Evolutionary conservation across 2,797 vertebrate species (phyloP).

Genomic region (Peromyscus attwateri): DNA sequence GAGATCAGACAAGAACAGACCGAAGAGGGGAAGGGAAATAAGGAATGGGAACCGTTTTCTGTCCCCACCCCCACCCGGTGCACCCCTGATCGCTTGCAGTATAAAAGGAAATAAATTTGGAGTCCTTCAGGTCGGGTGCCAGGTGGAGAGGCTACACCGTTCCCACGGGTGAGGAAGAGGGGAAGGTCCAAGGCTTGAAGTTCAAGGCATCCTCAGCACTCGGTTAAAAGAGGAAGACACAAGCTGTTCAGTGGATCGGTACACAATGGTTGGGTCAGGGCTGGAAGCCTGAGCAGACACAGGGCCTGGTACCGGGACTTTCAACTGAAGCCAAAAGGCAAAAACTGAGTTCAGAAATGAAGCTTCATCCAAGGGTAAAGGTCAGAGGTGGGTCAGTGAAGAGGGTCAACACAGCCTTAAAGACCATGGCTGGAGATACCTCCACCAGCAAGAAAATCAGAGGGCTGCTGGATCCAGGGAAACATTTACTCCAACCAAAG

Average conservation of each 20-base stretch:
- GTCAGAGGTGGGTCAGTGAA: background rate
- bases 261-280: background rate
- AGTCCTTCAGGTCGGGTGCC: background rate
- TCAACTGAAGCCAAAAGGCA: background rate
- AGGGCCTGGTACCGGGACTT: background rate
- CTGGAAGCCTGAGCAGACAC: background rate
- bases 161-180: background rate
- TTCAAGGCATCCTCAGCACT: background rate
- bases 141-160: background rate
- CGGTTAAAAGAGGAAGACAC: background rate
- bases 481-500: background rate
- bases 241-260: background rate
- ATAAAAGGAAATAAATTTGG: background rate
- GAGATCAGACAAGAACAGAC: background rate
- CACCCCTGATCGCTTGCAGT: background rate
- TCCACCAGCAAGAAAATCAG: background rate
- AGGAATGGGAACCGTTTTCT: background rate
- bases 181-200: background rate
- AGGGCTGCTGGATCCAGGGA: background rate
- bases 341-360: background rate
- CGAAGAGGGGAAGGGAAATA: background rate
- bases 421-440: background rate
- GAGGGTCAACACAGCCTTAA: background rate
- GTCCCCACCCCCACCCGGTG: too few species aligned
- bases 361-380: background rate